Evolutionary conservation across 2,113 vertebrate genomes (phyloP).

Genomic region (Plecturocebus donacophilus): DNA sequence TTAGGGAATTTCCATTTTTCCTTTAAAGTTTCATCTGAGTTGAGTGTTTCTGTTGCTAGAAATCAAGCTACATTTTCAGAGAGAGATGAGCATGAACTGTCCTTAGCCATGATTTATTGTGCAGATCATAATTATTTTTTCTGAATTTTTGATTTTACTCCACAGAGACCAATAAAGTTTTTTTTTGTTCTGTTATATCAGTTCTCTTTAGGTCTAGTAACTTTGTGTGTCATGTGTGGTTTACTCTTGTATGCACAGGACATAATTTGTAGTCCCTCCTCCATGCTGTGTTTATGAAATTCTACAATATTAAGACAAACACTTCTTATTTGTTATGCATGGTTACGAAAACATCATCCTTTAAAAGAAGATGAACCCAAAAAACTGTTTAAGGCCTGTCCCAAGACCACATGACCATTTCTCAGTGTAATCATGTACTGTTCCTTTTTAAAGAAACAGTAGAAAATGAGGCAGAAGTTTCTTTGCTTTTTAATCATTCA

Average conservation of each 20-base stretch:
- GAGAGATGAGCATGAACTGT: rapidly evolving
- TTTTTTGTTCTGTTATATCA: background rate
- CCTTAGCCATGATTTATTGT: no score
- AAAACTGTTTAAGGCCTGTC: background rate
- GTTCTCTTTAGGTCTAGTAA: background rate
- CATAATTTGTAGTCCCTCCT: background rate
- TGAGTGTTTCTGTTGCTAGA: background rate
- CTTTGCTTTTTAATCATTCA: background rate
- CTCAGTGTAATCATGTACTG: background rate
- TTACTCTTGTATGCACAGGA: background rate
- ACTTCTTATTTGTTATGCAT: no score
- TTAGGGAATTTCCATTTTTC: background rate
- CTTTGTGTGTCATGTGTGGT: background rate
- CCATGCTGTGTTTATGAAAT: background rate
- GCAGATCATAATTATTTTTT: background rate
- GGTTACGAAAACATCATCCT: background rate
- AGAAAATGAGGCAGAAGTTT: background rate
- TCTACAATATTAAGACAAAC: background rate
- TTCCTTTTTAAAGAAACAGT: background rate
- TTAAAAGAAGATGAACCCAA: background rate
- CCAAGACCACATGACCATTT: background rate
- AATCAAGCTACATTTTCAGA: background rate
- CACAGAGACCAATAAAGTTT: background rate
- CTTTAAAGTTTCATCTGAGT: background rate
- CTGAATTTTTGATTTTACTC: background rate